Conservation (phyloP, 2,113 vertebrate genomes). For the Channa maculata region DNA sequence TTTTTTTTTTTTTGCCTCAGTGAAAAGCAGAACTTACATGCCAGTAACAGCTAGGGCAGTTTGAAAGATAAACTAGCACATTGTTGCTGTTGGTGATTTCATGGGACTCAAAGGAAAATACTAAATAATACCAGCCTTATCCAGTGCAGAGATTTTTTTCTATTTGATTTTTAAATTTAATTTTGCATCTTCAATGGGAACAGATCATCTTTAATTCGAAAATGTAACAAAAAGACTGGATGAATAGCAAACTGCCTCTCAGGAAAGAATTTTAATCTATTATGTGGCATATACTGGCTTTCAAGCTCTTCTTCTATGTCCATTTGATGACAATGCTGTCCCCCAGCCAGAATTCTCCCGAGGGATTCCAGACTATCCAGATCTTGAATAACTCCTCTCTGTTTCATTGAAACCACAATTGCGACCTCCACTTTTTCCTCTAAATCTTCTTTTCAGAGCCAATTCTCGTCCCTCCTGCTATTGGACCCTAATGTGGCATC, state of each 20-base stretch:
- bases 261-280: slow-evolving; percentile 62
- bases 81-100: too few relatives aligned
- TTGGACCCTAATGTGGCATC: slow-evolving; percentile 64
- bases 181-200: slow-evolving; percentile 2
- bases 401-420: slow-evolving; percentile 62
- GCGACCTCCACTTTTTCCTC: slow-evolving; percentile 41
- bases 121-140: background rate
- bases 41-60: too few relatives aligned
- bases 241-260: slow-evolving; percentile 38
- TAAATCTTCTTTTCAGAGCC: slow-evolving; percentile 60
- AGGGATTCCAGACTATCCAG: slow-evolving; percentile 32
- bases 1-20: too few relatives aligned
- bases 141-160: background rate
- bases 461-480: slow-evolving; percentile 11
- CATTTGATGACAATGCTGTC: slow-evolving; percentile 45
- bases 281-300: slow-evolving; percentile 31
- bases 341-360: slow-evolving; percentile 27
- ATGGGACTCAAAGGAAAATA: background rate
- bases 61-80: too few relatives aligned
- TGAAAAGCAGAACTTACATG: too few relatives aligned
- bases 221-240: background rate
- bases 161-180: background rate
- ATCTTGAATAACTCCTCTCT: slow-evolving; percentile 59
- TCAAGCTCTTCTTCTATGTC: slow-evolving; percentile 25
- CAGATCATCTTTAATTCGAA: slow-evolving; percentile 1